Base-by-base conservation (phyloP, 2,888 invertebrate genomes). In the Ectobius pallidus region DNA sequence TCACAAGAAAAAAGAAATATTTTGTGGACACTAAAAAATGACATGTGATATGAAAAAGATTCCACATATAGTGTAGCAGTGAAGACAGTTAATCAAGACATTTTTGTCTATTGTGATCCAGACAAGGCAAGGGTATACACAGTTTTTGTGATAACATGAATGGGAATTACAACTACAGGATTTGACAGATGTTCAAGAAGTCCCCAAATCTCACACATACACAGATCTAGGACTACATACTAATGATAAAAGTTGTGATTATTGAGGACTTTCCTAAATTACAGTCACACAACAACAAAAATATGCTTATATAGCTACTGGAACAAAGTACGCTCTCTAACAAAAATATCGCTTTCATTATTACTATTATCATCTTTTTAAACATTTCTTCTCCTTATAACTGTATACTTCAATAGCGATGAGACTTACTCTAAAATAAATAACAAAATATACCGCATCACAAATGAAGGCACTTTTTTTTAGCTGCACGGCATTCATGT, bases 391-490 rank as follows among this genome's bases (percentile, higher is more conserved):
- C 18, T 46, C 18, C 27, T 44, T 65, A 46, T 65, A 65, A 65
- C 46, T 65, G 27, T 65, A 44, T 22, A 27, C 65, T 42, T 42
- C 63, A 42, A 22, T 42, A 65, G 65, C 18, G 30, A 27, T 65
- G 22, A 42, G 27, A 70, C 61, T 58, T 70, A 70, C 42, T 30
- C 52, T 69, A 74, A 74, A 74, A 74, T 74, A 74, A 72, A 74
- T 72, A 72, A 74, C 72, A 72, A 72, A 69, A 67, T 65, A 68
- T 61, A 74, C 69, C 49, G 42, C 72, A 74, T 74, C 74, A 74
- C 74, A 74, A 74, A 74, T 73, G 39, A 74, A 74, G 74, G 74
- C 74, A 74, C 74, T 73, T 74, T 70, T 20, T 72, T 72, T 71
- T 30, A 72, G 72, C 72, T 74, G 69, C 70, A 46, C 69, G 67